Evolutionary conservation across 2,113 vertebrate genomes (phyloP), one percentile per base, ranked within the genome.

Genomic region (Athene noctua): DNA sequence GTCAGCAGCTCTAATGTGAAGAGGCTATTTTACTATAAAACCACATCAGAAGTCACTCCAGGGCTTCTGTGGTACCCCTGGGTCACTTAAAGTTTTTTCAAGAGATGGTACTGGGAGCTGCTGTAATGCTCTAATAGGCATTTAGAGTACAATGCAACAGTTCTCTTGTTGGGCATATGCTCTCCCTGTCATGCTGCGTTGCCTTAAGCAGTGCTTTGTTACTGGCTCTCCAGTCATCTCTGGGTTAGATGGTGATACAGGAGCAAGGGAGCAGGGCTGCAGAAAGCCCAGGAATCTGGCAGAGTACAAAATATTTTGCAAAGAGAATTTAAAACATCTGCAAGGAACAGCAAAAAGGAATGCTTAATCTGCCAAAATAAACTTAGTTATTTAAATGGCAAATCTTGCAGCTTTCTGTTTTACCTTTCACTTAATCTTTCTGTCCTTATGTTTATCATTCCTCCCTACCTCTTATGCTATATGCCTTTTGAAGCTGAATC

Each of bases 81-180:
- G 12, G 21, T 80, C 1, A 0, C 59, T 42, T 68, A 7, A 47
- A 21, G 20, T 7, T 62, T 67, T 73, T 46, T 16, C 15, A 15
- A 22, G 36, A 40, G 15, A 5, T 52, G 10, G 32, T 29, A n/a
- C 29, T 55, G 19, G 58, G 54, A 86, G 15, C 19, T 86, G 13
- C 54, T 74, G 10, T 79, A 18, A 62, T n/a, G 34, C 23, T 80
- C 11, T 46, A 65, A 65, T 10, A 10, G 49, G 20, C 77, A 34
- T 16, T 63, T 23, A 10, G 25, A 49, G 54, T 21, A 18, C 1
- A 1, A 23, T 10, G 9, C 6, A 4, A 65, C 4, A 3, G 2
- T 30, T 67, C 42, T 79, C 51, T n/a, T 54, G 42, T 2, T 80
- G 32, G 1, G 1, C 18, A 5, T 21, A 9, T 15, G 23, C 49